phyloP scores from a whole-genome alignment of 2,113 vertebrate genomes.

The Epinephelus lanceolatus region DNA sequence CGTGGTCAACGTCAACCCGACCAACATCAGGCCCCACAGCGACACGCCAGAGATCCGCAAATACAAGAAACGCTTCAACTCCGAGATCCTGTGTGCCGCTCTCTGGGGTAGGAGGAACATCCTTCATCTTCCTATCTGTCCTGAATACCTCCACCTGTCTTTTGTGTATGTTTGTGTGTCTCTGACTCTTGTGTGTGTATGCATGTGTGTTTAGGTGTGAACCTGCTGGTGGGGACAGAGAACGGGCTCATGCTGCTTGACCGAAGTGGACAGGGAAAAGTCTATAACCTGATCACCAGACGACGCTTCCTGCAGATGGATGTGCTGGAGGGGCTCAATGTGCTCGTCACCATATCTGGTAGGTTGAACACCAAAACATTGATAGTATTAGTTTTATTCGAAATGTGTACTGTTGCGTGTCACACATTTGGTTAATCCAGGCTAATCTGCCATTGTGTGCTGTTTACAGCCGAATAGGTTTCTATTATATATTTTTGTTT shows the following conservation, averaged over 20 bases:
- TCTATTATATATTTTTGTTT: not conserved
- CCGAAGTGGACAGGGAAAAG: slow-evolving; percentile 97
- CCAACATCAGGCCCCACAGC: slow-evolving; percentile 97
- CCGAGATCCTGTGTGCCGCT: slow-evolving; percentile 97
- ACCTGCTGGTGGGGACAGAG: slow-evolving; percentile 96
- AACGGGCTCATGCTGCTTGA: slow-evolving; percentile 97
- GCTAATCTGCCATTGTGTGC: not conserved
- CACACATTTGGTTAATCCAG: not conserved
- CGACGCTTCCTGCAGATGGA: slow-evolving; percentile 98
- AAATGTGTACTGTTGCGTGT: not conserved
- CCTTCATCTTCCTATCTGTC: no score
- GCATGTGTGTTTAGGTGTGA: slow-evolving; percentile 87
- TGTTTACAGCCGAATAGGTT: not conserved
- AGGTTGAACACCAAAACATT: not conserved
- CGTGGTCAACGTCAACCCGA: slow-evolving; percentile 98
- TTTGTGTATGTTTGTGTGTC: not conserved
- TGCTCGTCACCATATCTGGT: slow-evolving; percentile 99
- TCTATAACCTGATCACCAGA: slow-evolving; percentile 97
- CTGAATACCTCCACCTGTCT: not conserved
- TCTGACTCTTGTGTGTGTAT: slow-evolving; percentile 24
- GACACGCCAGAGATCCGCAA: slow-evolving; percentile 98
- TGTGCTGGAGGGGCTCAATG: slow-evolving; percentile 96
- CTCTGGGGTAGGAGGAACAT: slow-evolving; percentile 90
- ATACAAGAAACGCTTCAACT: slow-evolving; percentile 99
- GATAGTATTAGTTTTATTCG: not conserved